Evolutionary conservation across 2,113 vertebrate genomes (phyloP), one percentile per base, ranked within the genome.

Genomic region (Galemys pyrenaicus): DNA sequence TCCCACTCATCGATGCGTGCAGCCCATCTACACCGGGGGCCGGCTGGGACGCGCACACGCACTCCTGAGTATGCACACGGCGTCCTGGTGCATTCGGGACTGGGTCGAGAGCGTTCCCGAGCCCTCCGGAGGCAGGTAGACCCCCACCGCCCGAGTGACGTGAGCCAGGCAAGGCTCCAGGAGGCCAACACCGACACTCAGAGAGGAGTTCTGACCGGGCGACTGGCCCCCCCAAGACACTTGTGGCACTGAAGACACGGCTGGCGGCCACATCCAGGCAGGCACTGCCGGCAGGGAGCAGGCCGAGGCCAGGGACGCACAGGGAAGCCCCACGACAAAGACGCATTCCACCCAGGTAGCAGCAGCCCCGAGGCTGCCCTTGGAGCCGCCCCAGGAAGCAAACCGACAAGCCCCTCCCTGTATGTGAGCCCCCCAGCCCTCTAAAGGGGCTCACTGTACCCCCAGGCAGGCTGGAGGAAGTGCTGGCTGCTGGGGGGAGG

Each of bases 291-390:
- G 37, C 17, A 13, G 17, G 20, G 4, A 35, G 75, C 24, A 81
- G 62, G 54, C 2, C 15, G 39, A 56, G 65, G 35, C 20, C 51
- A 77, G 58, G 16, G 46, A 51, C 0, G 6, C 41, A 56, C 68
- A 41, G 35, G 32, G 51, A 37, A 58, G 39, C 46, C 30, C 71
- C 24, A 16, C 9, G 41, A 3, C 26, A 13, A 16, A 54, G 37
- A 28, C 26, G 5, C 19, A 39, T 20, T 28, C 0, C 0, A 7
- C 24, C 71, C 41, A 49, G 22, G 0, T 5, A 4, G 10, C 12
- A 9, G 41, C 19, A 28, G 65, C 8, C 22, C 6, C 0, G 0
- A 89, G 41, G 73, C 46, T 44, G 3, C 12, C 24, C 4, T 8
- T 6, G 28, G 46, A 22, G 6, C 5, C 5, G 4, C 2, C 11